These are phyloP conservation scores for Laothoe populi DNA, from an alignment of 2,888 invertebrate species.

Conservation along the genomic window DNA sequence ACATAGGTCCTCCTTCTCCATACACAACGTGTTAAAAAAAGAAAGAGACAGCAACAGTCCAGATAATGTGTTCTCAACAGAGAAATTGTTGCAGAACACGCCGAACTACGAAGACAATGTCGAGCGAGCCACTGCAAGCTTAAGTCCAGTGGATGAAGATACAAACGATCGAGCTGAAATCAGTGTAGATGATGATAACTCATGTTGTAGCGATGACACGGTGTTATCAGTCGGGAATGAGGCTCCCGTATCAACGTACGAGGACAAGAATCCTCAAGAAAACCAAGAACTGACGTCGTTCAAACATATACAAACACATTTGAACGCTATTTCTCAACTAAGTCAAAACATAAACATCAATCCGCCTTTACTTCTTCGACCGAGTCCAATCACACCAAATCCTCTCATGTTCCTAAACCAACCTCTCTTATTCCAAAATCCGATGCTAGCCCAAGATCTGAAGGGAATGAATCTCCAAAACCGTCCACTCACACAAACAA, in stretches of 20 bases:
- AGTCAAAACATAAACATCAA: conserved; percentile 78
- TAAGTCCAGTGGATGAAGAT: conserved; percentile 69
- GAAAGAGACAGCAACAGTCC: conserved; percentile 77
- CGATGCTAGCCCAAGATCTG: conserved; percentile 69
- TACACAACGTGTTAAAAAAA: conserved; percentile 80
- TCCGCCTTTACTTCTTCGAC: conserved; percentile 73
- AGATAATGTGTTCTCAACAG: conserved; percentile 79
- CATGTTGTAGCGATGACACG: conserved; percentile 91
- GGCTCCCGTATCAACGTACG: conserved; percentile 78
- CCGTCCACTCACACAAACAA: conserved; percentile 63
- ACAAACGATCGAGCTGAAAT: conserved; percentile 69
- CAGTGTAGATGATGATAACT: conserved; percentile 84
- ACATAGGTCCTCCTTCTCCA: conserved; percentile 75
- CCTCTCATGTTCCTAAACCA: conserved; percentile 81
- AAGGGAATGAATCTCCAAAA: conserved; percentile 63
- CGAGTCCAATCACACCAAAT: conserved; percentile 80
- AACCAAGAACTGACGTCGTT: conserved; percentile 81
- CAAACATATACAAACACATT: conserved; percentile 88
- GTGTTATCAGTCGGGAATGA: conserved; percentile 93
- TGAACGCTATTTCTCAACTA: conserved; percentile 88
- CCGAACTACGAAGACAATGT: conserved; percentile 61
- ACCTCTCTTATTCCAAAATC: conserved; percentile 73
- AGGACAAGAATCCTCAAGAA: conserved; percentile 56
- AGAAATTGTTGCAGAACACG: conserved; percentile 75
- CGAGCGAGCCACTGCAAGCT: conserved; percentile 58